Percentiles rank a stretch among this genome's conserved stretches.
Conservation (phyloP, 2,797 vertebrate species). For the Sebastes vulpes region DNA sequence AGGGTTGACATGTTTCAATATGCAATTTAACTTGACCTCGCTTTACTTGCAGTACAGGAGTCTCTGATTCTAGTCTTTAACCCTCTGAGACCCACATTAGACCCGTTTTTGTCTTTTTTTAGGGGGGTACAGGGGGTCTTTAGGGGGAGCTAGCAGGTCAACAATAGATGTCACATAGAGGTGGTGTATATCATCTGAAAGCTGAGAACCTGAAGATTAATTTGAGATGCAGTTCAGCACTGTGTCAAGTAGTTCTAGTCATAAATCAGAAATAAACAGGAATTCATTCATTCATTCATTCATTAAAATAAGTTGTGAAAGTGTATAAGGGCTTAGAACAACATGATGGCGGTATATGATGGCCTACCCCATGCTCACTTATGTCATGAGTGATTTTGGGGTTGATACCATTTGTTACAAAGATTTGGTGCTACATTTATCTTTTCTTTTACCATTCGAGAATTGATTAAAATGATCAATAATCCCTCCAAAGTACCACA, state of each 20-base stretch:
- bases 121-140: not conserved
- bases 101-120: not conserved
- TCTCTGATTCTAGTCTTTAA: not conserved
- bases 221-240: no score
- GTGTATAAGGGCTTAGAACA: no score
- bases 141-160: not conserved
- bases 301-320: no score
- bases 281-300: not conserved
- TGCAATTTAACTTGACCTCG: not conserved
- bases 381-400: no score
- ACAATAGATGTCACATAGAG: rapidly evolving
- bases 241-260: not conserved
- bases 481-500: no score
- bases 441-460: no score
- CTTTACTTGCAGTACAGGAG: not conserved
- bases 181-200: not conserved
- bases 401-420: no score
- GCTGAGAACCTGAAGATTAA: not conserved
- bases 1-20: not conserved
- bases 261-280: not conserved
- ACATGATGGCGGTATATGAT: no score
- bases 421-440: no score
- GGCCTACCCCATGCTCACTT: no score
- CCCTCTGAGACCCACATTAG: not conserved
- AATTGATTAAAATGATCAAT: no score